Conservation (phyloP, 2,888 invertebrate genomes). For the Ceraclea dissimilis region DNA sequence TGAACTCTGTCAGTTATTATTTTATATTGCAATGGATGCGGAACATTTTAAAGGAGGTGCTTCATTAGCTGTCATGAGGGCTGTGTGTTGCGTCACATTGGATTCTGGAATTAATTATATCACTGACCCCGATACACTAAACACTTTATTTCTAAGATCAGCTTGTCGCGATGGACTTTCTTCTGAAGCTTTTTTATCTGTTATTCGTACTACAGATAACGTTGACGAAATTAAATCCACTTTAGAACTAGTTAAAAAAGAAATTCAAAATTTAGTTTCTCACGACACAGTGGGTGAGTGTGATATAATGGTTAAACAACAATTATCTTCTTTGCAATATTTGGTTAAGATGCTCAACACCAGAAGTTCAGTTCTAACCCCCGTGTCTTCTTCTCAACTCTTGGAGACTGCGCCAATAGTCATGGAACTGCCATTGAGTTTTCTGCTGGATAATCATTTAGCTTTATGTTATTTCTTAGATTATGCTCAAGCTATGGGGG, state of each 20-base stretch:
- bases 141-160: constrained; percentile 81
- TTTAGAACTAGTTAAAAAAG: constrained; percentile 68
- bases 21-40: constrained; percentile 75
- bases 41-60: constrained; percentile 80
- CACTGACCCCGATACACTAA: constrained; percentile 87
- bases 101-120: constrained; percentile 62
- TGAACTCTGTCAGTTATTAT: constrained; percentile 73
- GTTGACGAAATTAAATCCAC: constrained; percentile 78
- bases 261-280: constrained; percentile 72
- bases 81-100: constrained; percentile 68
- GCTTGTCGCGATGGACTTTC: constrained; percentile 80
- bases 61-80: constrained; percentile 67
- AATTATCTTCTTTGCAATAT: constrained; percentile 75
- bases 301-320: constrained; percentile 75
- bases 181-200: constrained; percentile 78
- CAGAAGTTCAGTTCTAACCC: constrained; percentile 41
- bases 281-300: constrained; percentile 81
- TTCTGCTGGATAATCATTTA: constrained; percentile 67
- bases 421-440: constrained; percentile 56
- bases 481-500: constrained; percentile 62
- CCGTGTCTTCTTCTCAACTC: constrained; percentile 25
- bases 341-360: constrained; percentile 70
- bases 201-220: constrained; percentile 70
- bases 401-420: constrained; percentile 5
- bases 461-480: constrained; percentile 72